These are phyloP conservation scores for Fistularia commersonii DNA, from an alignment of 2,797 vertebrate species.

Conservation along the genomic window DNA sequence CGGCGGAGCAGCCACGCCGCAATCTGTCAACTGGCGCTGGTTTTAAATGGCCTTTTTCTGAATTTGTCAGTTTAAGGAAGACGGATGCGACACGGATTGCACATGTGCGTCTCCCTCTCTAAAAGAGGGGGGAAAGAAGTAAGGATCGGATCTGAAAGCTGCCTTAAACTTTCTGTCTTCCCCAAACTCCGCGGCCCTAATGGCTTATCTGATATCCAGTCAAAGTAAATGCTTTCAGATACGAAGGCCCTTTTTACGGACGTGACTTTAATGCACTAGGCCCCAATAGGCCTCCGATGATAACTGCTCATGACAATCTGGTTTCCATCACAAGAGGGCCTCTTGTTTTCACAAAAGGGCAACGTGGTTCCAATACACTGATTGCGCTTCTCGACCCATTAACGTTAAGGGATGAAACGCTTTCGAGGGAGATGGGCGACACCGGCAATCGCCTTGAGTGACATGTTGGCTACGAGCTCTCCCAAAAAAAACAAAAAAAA, in stretches of 20 bases:
- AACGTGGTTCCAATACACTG: slow-evolving; percentile 4
- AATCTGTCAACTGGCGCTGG: background rate
- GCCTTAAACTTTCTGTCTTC: slow-evolving; percentile 27
- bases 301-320: slow-evolving; percentile 30
- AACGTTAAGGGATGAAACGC: slow-evolving; percentile 2
- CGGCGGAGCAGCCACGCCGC: too few species aligned
- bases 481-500: too few species aligned
- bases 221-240: slow-evolving; percentile 43
- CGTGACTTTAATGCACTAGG: slow-evolving; percentile 27
- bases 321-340: slow-evolving; percentile 28
- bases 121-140: slow-evolving; percentile 25
- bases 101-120: slow-evolving; percentile 2
- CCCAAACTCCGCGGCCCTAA: slow-evolving; percentile 2
- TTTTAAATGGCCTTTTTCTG: background rate
- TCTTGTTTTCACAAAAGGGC: slow-evolving; percentile 18
- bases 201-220: slow-evolving; percentile 52
- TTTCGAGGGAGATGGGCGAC: too few species aligned
- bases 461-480: too few species aligned
- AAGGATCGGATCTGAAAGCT: slow-evolving; percentile 26
- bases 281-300: slow-evolving; percentile 10
- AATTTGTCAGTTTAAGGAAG: background rate
- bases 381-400: slow-evolving; percentile 25
- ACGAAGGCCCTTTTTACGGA: slow-evolving; percentile 22
- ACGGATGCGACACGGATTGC: background rate
- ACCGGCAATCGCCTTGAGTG: too few species aligned